Conservation (phyloP, 1,140 invertebrate genomes). For the Nasonia giraulti region DNA sequence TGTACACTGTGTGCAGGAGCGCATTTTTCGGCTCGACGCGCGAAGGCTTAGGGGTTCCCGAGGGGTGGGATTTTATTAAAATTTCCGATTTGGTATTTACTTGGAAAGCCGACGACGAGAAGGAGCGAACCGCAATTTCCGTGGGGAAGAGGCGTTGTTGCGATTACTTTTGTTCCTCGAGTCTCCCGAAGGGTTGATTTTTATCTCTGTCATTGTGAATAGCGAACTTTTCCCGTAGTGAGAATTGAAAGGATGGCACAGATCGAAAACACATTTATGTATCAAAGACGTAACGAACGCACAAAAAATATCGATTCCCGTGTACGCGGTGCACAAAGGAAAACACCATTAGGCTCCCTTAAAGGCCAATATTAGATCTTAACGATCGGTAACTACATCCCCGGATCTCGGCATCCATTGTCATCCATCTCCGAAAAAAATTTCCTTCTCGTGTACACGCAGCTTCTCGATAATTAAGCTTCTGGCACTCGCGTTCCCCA, state of each 20-base stretch:
- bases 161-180: neutral
- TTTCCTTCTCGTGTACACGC: neutral
- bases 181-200: neutral
- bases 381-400: neutral
- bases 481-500: neutral
- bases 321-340: too few species aligned
- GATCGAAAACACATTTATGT: too few species aligned
- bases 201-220: neutral
- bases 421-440: neutral
- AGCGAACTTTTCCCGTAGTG: too few species aligned
- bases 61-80: slow-evolving; percentile 28
- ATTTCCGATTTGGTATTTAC: slow-evolving; percentile 18
- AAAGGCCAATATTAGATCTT: neutral
- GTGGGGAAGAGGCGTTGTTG: neutral
- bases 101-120: neutral
- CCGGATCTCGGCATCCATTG: neutral
- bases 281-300: too few species aligned
- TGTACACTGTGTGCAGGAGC: neutral
- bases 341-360: neutral
- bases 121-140: slow-evolving; percentile 11
- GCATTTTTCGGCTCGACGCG: neutral
- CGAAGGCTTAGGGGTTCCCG: neutral
- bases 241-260: too few species aligned
- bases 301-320: too few species aligned
- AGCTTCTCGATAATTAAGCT: slow-evolving; percentile 13